Base-by-base conservation (phyloP, 2,888 invertebrate species). In the Philereme vetulata region DNA sequence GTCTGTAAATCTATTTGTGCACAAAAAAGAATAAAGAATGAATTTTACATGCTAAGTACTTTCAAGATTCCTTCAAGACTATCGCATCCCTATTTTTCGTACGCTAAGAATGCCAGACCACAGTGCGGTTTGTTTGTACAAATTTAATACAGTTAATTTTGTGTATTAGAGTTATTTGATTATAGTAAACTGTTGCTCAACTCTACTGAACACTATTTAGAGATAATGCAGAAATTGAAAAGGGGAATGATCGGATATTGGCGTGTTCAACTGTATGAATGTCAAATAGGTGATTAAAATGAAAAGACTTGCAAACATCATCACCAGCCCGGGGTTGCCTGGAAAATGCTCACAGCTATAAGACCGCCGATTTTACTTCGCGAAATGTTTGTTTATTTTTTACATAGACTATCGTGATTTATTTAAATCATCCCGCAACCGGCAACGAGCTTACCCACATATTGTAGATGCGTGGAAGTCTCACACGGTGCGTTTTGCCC, bases 81-180 rank as follows among this genome's bases (percentile, higher is more conserved):
- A 35, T 46, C 56, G 44, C 66, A 66, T 57, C 64, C 53, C 67
- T 64, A 64, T 8, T 6, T 38, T 6, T 35, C 38, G 56, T 56
- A 56, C 51, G 6, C n/a, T 49, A 61, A 51, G 51, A 56, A 62
- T 56, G 64, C 49, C 64, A 55, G 60, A 60, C 55, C 59, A 47
- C 64, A 40, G 58, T 49, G 52, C 58, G 56, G 52, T 55, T 57
- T 68, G 60, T 63, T 64, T 58, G 67, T 70, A 68, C 61, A 70
- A 68, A n/a, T n/a, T n/a, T n/a, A n/a, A 68, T 62, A 62, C 51
- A 55, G 62, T 60, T 57, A 48, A 65, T 66, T 70, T 59, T 49
- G 67, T 65, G 62, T 55, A 62, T 53, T 49, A 51, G 32, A 47
- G 47, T n/a, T n/a, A n/a, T n/a, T n/a, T 46, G 43, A 40, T 60